A percentile compares a stretch with the other conserved stretches of the same genome.
Conservation (phyloP, 1,140 invertebrate genomes). For the Ostrea edulis region DNA sequence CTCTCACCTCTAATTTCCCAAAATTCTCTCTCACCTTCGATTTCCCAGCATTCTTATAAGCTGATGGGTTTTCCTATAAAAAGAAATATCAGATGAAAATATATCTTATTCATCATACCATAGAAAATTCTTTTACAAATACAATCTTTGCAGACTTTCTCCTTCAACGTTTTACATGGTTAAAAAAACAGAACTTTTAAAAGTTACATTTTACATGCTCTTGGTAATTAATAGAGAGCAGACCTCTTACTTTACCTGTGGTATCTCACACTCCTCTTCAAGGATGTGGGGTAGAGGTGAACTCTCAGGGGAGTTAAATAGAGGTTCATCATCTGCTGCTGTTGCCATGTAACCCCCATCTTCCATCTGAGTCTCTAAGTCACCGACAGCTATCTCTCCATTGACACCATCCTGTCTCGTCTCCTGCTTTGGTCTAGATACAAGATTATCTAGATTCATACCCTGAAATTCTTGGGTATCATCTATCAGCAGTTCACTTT, state of each 20-base stretch:
- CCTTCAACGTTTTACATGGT: neutral
- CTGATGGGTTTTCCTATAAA: neutral
- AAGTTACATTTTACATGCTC: too few species aligned
- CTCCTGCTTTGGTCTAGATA: neutral
- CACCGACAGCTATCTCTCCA: neutral
- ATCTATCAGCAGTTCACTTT: neutral
- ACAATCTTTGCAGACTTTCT: too few species aligned
- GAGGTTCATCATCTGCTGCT: neutral
- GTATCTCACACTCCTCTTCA: neutral
- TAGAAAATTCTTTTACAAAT: too few species aligned
- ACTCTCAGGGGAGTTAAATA: neutral
- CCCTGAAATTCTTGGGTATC: neutral
- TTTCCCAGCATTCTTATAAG: neutral
- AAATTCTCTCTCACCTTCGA: neutral
- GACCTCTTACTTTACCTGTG: neutral
- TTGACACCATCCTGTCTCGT: neutral
- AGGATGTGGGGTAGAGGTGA: neutral
- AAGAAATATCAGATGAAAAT: neutral
- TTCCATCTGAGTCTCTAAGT: neutral
- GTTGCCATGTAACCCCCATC: neutral
- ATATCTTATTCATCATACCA: too few species aligned
- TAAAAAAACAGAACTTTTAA: neutral
- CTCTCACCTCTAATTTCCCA: neutral
- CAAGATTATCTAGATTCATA: neutral
- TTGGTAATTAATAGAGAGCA: too few species aligned